phyloP scores from a whole-genome alignment of 2,888 invertebrate genomes.

The Drosophila mulleri region DNA sequence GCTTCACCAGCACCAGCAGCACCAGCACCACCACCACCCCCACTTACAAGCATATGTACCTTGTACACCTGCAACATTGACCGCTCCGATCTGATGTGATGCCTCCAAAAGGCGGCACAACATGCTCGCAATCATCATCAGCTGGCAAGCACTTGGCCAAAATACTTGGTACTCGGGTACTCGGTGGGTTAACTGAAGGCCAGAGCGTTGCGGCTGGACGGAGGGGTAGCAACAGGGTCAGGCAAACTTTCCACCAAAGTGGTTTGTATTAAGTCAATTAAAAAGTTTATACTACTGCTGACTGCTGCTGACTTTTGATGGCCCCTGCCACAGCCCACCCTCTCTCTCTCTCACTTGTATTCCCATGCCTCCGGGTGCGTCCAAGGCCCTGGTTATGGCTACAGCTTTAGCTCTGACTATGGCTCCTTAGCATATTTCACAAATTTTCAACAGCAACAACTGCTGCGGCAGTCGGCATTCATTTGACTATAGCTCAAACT shows the following conservation, averaged over 20 bases:
- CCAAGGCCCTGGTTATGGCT: conserved; percentile 1
- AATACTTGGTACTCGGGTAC: conserved; percentile 1
- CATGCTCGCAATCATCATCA: conserved; percentile 76
- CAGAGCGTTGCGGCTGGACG: neutral
- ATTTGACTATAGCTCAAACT: conserved; percentile 52
- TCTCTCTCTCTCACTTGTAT: neutral
- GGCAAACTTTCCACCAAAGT: conserved; percentile 76
- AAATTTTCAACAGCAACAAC: conserved; percentile 62
- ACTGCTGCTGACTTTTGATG: conserved; percentile 74
- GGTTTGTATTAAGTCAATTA: conserved; percentile 80
- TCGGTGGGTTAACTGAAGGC: neutral
- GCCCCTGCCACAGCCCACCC: conserved; percentile 6
- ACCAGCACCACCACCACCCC: conserved; percentile 8
- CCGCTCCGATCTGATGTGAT: conserved; percentile 14
- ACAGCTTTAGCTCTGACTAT: conserved; percentile 15
- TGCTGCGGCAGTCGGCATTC: conserved; percentile 50
- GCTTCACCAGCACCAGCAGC: neutral
- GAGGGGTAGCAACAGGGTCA: conserved; percentile 73
- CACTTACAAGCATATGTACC: conserved; percentile 2
- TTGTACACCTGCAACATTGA: conserved; percentile 17
- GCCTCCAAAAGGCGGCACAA: conserved; percentile 50
- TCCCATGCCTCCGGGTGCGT: conserved; percentile 6
- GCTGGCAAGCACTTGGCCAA: conserved; percentile 17
- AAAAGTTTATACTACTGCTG: conserved; percentile 78
- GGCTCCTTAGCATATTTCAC: conserved; percentile 69